Conservation (phyloP, 2,113 vertebrate genomes). For the Falco punctatus region DNA sequence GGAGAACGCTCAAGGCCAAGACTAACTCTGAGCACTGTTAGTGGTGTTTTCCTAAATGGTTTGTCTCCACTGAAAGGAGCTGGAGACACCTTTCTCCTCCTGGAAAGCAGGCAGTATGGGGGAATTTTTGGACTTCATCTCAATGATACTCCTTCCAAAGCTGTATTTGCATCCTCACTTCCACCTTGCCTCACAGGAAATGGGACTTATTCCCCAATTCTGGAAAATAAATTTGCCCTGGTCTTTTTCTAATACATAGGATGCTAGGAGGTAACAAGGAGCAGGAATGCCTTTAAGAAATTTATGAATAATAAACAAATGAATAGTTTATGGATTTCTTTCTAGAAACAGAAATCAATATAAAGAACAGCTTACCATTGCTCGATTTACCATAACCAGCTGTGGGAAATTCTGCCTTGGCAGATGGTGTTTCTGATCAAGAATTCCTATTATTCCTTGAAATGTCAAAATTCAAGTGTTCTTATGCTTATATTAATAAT, state of each 20-base stretch:
- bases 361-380: constrained; percentile 13
- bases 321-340: not conserved
- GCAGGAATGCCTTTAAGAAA: not conserved
- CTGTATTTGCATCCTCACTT: not conserved
- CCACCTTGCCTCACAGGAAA: not conserved
- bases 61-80: not conserved
- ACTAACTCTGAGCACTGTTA: not conserved
- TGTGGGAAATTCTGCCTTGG: constrained; percentile 15
- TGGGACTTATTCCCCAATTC: not conserved
- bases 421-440: constrained; percentile 50
- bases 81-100: not conserved
- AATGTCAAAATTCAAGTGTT: constrained; percentile 27
- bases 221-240: not conserved
- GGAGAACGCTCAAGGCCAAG: not conserved
- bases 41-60: accelerated
- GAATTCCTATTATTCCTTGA: constrained; percentile 43
- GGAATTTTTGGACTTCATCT: not conserved
- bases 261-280: not conserved
- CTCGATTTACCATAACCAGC: not conserved
- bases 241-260: not conserved
- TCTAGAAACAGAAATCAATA: constrained; percentile 33
- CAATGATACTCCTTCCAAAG: accelerated
- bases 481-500: constrained; percentile 12
- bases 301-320: not conserved
- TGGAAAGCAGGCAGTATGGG: not conserved